Conservation (phyloP, 2,888 invertebrate genomes). For the Cephus runcator region DNA sequence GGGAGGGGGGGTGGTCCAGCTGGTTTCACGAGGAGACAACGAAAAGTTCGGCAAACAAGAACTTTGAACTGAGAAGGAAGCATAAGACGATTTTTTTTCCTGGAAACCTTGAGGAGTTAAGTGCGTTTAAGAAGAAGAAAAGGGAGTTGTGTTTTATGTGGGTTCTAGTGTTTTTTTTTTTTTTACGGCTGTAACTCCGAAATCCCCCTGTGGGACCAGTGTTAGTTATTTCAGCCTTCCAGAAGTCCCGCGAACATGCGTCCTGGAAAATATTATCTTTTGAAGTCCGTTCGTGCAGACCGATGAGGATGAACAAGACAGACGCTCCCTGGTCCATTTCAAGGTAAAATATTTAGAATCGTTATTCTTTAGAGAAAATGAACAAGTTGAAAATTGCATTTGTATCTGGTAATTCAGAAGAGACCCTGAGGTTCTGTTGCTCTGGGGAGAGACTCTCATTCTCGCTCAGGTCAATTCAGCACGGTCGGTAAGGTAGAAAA, state of each 20-base stretch:
- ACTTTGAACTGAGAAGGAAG: no score
- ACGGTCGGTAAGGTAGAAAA: not conserved
- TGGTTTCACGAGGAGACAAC: not conserved
- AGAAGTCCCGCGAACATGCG: not conserved
- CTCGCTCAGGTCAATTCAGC: not conserved
- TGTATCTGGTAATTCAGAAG: not conserved
- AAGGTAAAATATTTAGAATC: not conserved
- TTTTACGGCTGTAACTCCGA: not conserved
- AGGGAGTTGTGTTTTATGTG: not conserved
- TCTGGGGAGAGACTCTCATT: not conserved
- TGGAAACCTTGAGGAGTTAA: not conserved
- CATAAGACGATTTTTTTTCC: not conserved
- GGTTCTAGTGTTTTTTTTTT: not conserved
- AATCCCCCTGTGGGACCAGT: not conserved
- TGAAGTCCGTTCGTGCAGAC: no score
- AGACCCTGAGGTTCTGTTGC: not conserved
- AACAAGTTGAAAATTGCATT: not conserved
- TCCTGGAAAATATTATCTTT: not conserved
- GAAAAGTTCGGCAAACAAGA: no score
- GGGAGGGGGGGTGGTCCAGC: no score
- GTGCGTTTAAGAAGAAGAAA: not conserved
- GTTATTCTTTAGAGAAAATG: not conserved
- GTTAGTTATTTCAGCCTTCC: not conserved
- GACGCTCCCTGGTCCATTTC: not conserved
- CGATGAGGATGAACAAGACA: no score